Conservation (phyloP, 2,797 vertebrate species). For the Falco berigora region DNA sequence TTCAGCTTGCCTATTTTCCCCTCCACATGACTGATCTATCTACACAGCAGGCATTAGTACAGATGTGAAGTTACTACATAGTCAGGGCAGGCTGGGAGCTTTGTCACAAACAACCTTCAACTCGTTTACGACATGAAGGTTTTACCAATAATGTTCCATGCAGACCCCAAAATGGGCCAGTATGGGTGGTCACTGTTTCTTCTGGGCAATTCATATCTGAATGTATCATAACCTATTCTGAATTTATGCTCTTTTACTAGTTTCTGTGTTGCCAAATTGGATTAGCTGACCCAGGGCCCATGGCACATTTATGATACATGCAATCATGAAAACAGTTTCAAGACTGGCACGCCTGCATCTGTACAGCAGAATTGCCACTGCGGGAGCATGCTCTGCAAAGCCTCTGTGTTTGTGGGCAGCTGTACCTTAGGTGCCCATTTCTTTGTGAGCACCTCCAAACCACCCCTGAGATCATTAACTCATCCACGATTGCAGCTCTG, state of each 20-base stretch:
- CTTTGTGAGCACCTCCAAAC: neutral
- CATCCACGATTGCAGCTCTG: neutral
- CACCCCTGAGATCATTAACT: neutral
- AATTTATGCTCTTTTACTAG: neutral
- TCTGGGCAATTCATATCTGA: neutral
- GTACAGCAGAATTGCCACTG: neutral
- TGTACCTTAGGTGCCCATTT: neutral
- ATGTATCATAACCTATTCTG: neutral
- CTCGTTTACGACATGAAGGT: neutral
- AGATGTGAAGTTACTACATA: neutral
- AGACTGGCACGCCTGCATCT: neutral
- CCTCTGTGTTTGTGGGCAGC: neutral
- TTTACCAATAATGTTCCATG: neutral
- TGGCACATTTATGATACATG: fast-evolving
- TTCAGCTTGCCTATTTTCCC: neutral
- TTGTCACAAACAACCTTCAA: neutral
- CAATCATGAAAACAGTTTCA: neutral
- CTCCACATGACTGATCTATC: neutral
- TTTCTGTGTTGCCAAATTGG: neutral
- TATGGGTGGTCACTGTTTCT: neutral
- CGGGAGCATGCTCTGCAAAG: neutral
- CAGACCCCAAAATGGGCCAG: neutral
- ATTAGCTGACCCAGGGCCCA: neutral
- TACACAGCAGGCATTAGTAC: fast-evolving
- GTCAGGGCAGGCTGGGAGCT: neutral